A percentile compares a stretch with the other conserved stretches of the same genome.
These are phyloP conservation scores for Unio pictorum DNA, from an alignment of 2,888 invertebrate species.

Conservation along the genomic window DNA sequence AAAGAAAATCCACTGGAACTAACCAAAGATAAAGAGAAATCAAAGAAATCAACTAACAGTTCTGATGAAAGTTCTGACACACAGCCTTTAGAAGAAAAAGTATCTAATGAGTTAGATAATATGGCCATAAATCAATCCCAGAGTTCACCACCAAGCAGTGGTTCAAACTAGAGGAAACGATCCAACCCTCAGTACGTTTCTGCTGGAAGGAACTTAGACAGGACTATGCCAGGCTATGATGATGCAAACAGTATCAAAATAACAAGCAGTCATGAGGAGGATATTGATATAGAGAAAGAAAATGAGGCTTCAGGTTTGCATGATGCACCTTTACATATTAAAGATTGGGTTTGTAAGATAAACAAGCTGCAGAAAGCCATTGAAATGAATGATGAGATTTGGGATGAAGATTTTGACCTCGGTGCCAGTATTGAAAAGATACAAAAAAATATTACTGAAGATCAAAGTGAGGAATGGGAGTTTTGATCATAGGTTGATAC, in stretches of 20 bases:
- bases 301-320: slow-evolving; percentile 33
- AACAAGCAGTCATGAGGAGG: slow-evolving; percentile 14
- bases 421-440: slow-evolving; percentile 55
- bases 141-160: slow-evolving; percentile 32
- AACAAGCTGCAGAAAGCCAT: slow-evolving; percentile 49
- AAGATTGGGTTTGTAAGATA: slow-evolving; percentile 26
- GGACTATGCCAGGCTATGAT: slow-evolving; percentile 28
- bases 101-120: slow-evolving; percentile 20
- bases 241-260: slow-evolving; percentile 16
- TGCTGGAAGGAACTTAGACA: slow-evolving; percentile 78
- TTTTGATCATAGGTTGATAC: slow-evolving; percentile 39
- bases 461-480: slow-evolving; percentile 59
- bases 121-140: slow-evolving; percentile 16
- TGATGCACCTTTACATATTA: slow-evolving; percentile 11
- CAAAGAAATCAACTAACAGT: slow-evolving; percentile 20
- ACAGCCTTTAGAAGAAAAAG: slow-evolving; percentile 23
- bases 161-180: slow-evolving; percentile 81
- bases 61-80: slow-evolving; percentile 34
- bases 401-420: slow-evolving; percentile 56
- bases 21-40: slow-evolving; percentile 23
- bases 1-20: slow-evolving; percentile 26
- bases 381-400: slow-evolving; percentile 49
- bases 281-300: slow-evolving; percentile 41
- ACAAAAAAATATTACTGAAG: slow-evolving; percentile 52
- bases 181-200: slow-evolving; percentile 98